Evolutionary conservation across 2,888 invertebrate genomes (phyloP).

Genomic region (Allygus modestus): DNA sequence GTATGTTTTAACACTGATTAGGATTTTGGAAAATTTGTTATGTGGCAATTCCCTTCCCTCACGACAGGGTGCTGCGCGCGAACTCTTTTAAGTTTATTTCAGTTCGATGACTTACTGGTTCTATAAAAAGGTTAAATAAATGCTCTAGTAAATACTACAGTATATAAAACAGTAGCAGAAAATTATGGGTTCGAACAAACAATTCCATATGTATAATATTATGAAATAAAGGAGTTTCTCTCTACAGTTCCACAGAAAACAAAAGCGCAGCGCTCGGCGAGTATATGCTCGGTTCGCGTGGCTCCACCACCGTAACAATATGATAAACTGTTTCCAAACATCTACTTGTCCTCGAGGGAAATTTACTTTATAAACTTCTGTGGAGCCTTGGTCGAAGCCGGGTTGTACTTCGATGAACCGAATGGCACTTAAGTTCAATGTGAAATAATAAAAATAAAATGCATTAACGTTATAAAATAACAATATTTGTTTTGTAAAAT

Average conservation of each 20-base stretch:
- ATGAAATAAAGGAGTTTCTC: not conserved
- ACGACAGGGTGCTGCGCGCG: too few relatives aligned
- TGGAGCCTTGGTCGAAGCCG: not conserved
- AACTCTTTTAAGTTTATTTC: too few relatives aligned
- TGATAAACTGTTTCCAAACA: conserved; percentile 42
- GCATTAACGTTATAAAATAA: too few relatives aligned
- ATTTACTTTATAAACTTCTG: conserved; percentile 1
- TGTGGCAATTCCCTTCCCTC: too few relatives aligned
- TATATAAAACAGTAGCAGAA: not conserved
- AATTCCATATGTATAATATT: not conserved
- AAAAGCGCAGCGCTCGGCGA: conserved; percentile 39
- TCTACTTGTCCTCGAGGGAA: conserved; percentile 19
- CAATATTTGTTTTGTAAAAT: too few relatives aligned
- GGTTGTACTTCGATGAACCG: not conserved
- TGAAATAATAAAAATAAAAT: too few relatives aligned
- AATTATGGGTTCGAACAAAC: not conserved
- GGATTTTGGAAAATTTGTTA: too few relatives aligned
- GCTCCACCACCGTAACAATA: conserved; percentile 21
- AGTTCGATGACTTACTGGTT: too few relatives aligned
- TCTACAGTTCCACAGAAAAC: not conserved
- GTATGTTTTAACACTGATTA: too few relatives aligned
- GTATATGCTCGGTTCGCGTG: not conserved
- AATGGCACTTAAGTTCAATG: not conserved
- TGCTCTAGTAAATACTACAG: too few relatives aligned
- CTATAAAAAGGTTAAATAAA: too few relatives aligned